Percentiles rank a stretch among this genome's conserved stretches.
Conservation (phyloP, 2,113 vertebrate species). For the Aix galericulata region DNA sequence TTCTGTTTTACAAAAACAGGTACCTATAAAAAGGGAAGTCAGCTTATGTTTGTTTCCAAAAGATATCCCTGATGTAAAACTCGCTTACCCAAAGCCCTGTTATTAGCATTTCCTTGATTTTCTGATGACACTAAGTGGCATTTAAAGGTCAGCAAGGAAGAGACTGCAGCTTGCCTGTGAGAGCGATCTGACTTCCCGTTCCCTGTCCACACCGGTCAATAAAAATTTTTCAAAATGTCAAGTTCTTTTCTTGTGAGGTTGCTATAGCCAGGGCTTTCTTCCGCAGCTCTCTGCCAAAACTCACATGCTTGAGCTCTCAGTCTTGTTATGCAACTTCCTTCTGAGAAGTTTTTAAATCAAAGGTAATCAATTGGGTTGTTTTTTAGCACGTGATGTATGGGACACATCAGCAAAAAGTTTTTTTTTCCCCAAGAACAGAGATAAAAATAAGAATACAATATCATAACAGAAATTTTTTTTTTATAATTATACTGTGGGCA, state of each 20-base stretch:
- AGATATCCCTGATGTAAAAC: background rate
- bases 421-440: background rate
- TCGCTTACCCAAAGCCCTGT: background rate
- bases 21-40: background rate
- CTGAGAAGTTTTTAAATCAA: slow-evolving; percentile 22
- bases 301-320: slow-evolving; percentile 33
- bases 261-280: slow-evolving; percentile 36
- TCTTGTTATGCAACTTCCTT: slow-evolving; percentile 45
- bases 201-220: slow-evolving; percentile 33
- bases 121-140: slow-evolving; percentile 32
- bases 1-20: background rate
- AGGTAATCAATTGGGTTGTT: slow-evolving; percentile 33
- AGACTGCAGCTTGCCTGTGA: slow-evolving; percentile 9
- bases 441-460: background rate
- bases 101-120: slow-evolving; percentile 37
- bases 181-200: slow-evolving; percentile 52
- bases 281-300: slow-evolving; percentile 27
- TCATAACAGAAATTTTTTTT: background rate
- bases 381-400: background rate
- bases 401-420: background rate
- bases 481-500: background rate
- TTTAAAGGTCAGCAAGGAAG: slow-evolving; percentile 64
- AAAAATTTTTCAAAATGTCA: slow-evolving; percentile 58
- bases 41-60: background rate
- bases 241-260: slow-evolving; percentile 37